A percentile compares a stretch with the other conserved stretches of the same genome.
These are phyloP conservation scores for Orchestes rusci DNA, from an alignment of 2,888 invertebrate genomes.

Conservation along the genomic window DNA sequence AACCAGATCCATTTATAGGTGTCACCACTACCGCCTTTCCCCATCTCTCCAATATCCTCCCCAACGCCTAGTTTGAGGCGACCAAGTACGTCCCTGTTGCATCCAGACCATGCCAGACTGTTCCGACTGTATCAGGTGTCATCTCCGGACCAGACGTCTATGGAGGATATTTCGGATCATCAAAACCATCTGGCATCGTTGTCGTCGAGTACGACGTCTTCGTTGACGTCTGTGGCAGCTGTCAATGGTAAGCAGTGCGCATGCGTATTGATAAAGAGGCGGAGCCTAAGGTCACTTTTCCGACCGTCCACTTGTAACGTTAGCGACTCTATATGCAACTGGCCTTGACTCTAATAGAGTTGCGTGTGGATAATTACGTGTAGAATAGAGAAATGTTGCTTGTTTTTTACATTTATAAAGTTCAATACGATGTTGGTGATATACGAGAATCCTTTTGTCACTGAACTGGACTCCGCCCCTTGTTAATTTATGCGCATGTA, in stretches of 20 bases:
- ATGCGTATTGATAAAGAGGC: too few species aligned
- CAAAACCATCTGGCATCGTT: slow-evolving; percentile 44
- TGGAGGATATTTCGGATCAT: slow-evolving; percentile 45
- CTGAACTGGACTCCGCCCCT: too few species aligned
- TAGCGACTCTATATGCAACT: too few species aligned
- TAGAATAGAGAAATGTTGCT: too few species aligned
- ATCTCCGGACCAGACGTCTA: slow-evolving; percentile 44
- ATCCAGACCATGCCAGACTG: slow-evolving; percentile 64
- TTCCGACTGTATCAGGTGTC: slow-evolving; percentile 44
- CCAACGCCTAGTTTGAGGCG: slow-evolving; percentile 45
- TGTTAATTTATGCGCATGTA: too few species aligned
- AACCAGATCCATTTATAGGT: slow-evolving; percentile 46
- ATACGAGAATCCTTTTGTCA: too few species aligned
- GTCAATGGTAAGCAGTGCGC: slow-evolving; percentile 19
- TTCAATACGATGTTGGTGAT: too few species aligned
- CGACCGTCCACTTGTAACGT: too few species aligned
- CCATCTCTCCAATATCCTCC: slow-evolving; percentile 37
- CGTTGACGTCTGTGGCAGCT: slow-evolving; percentile 48
- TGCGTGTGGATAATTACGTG: too few species aligned
- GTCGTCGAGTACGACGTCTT: slow-evolving; percentile 51
- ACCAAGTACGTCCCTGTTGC: slow-evolving; percentile 54
- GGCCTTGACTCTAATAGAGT: too few species aligned
- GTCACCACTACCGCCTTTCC: slow-evolving; percentile 47
- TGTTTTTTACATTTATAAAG: too few species aligned
- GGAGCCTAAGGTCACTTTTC: too few species aligned